Evolutionary conservation across 2,113 vertebrate genomes (phyloP).

Genomic region (Panurus biarmicus): DNA sequence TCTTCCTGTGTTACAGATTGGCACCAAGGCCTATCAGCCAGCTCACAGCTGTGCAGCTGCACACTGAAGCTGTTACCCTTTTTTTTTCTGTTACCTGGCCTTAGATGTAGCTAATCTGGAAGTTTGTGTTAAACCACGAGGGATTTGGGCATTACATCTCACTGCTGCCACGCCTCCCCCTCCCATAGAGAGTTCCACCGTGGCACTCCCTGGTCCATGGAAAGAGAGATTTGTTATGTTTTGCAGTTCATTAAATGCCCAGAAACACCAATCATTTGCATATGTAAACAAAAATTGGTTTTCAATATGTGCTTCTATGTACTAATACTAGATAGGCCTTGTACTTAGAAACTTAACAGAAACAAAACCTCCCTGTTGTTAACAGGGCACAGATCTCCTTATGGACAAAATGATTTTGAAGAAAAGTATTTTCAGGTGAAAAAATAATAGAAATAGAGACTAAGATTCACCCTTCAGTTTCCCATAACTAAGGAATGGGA

Average conservation of each 20-base stretch:
- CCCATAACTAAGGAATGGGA: not conserved
- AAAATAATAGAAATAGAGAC: not conserved
- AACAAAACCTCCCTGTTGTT: not conserved
- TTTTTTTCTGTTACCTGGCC: not conserved
- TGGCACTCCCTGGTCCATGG: not conserved
- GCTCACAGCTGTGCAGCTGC: not conserved
- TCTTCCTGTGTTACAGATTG: not conserved
- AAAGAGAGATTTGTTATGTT: not conserved
- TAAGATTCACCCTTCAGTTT: not conserved
- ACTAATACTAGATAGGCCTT: not conserved
- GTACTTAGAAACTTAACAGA: not conserved
- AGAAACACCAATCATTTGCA: not conserved
- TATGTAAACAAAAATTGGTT: not conserved
- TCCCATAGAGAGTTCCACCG: accelerated
- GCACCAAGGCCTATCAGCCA: not conserved
- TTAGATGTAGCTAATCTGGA: not conserved
- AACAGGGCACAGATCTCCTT: not conserved
- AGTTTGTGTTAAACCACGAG: not conserved
- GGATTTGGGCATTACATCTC: not conserved
- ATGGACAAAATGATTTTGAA: not conserved
- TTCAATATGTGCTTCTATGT: not conserved
- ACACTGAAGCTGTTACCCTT: not conserved
- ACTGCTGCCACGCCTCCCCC: not conserved
- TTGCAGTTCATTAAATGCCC: not conserved
- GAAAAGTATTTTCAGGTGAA: not conserved